Percentiles rank a stretch among this genome's conserved stretches.
phyloP scores from a whole-genome alignment of 2,113 vertebrate species.

The Pagrus major region DNA sequence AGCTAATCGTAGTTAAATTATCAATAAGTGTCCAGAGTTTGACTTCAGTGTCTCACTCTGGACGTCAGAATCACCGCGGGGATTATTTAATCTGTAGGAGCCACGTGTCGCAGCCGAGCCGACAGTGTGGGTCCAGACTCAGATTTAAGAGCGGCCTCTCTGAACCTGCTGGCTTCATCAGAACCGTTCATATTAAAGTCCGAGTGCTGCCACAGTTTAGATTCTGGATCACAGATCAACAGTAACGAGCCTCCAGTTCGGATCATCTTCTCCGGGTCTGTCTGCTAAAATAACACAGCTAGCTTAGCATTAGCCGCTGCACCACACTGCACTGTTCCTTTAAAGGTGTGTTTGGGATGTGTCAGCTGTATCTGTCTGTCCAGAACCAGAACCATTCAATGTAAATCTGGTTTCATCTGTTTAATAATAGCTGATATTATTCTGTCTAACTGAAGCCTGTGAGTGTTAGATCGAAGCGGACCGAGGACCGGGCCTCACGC shows the following conservation, averaged over 20 bases:
- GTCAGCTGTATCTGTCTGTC: too few relatives aligned
- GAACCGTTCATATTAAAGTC: too few relatives aligned
- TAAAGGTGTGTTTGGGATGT: too few relatives aligned
- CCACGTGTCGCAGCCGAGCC: background rate
- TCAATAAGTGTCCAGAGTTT: background rate
- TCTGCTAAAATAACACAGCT: too few relatives aligned
- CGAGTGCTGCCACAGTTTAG: too few relatives aligned
- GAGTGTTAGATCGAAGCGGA: background rate
- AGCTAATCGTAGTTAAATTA: background rate
- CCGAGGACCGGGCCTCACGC: background rate
- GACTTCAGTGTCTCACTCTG: background rate
- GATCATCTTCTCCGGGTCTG: too few relatives aligned
- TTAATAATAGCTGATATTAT: background rate
- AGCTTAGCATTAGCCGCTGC: too few relatives aligned
- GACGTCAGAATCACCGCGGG: background rate
- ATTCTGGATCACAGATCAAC: too few relatives aligned
- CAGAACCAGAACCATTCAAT: too few relatives aligned
- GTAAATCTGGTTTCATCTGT: background rate
- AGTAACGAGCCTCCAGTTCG: too few relatives aligned
- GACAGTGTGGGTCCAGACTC: background rate
- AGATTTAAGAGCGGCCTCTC: background rate
- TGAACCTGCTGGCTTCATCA: too few relatives aligned
- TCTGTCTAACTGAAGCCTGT: background rate
- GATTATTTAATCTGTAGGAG: background rate
- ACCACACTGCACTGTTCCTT: too few relatives aligned